Evolutionary conservation across 35 echinoderm and acorn worm genomes (phyloP).

Genomic region (Ophiothrix spiculata): DNA sequence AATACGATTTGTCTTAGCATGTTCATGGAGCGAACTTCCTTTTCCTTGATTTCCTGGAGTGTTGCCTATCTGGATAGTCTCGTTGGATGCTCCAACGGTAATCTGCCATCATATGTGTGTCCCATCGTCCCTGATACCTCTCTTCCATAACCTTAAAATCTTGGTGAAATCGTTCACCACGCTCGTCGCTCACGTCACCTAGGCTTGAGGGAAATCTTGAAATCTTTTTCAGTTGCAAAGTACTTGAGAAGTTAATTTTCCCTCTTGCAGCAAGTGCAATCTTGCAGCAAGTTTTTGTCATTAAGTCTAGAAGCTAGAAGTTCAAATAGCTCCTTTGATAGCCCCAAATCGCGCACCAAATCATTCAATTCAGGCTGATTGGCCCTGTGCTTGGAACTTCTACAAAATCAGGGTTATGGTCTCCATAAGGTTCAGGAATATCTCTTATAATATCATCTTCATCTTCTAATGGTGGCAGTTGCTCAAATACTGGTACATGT

Average conservation of each 20-base stretch:
- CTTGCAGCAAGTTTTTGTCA: not conserved
- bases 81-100: no score
- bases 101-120: no score
- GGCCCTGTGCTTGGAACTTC: slow-evolving; percentile 5
- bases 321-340: slow-evolving; percentile 8
- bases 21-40: no score
- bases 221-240: no score
- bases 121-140: no score
- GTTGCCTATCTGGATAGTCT: no score
- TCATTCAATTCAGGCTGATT: not conserved
- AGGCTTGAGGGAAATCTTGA: no score
- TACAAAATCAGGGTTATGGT: not conserved
- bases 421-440: not conserved
- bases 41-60: no score
- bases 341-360: not conserved
- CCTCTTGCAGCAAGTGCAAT: not conserved
- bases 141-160: no score
- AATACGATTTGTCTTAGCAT: no score
- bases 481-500: not conserved
- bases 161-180: no score
- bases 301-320: not conserved
- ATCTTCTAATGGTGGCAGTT: not conserved
- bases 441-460: not conserved
- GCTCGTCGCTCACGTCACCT: no score
- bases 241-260: not conserved